Evolutionary conservation across 2,797 vertebrate genomes (phyloP).

Genomic region (Leucoraja ocellata): DNA sequence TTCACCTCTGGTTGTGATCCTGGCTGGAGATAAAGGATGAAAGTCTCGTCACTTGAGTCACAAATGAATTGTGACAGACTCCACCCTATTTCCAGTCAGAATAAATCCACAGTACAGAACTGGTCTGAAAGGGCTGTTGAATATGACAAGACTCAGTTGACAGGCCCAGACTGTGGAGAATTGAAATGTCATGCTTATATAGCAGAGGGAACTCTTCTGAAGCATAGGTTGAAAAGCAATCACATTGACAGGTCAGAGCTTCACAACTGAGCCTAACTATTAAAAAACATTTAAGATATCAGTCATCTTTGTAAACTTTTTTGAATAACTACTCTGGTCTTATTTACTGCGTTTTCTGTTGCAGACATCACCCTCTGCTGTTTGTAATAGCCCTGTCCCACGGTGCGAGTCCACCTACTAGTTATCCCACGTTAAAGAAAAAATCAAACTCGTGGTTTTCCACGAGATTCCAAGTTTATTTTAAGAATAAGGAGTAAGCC

Average conservation of each 20-base stretch:
- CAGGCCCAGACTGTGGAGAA: conserved; percentile 36
- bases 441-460: too few relatives aligned
- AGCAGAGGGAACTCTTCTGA: not conserved
- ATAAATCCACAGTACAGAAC: conserved; percentile 25
- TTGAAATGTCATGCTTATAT: conserved; percentile 32
- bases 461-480: too few relatives aligned
- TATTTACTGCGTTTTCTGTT: conserved; percentile 10
- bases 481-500: too few relatives aligned
- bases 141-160: conserved; percentile 24
- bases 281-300: not conserved
- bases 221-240: conserved; percentile 28
- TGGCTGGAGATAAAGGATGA: conserved; percentile 33
- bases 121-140: conserved; percentile 25
- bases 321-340: not conserved
- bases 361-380: not conserved
- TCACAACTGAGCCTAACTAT: not conserved
- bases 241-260: conserved; percentile 8
- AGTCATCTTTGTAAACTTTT: not conserved
- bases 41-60: conserved; percentile 11
- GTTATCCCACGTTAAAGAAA: too few relatives aligned
- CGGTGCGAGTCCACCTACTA: too few relatives aligned
- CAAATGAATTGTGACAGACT: conserved; percentile 32
- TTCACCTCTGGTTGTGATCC: conserved; percentile 6
- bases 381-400: not conserved
- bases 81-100: conserved; percentile 33